Conservation (phyloP, 2,797 vertebrate genomes). For the Enteromius fasciolatus region DNA sequence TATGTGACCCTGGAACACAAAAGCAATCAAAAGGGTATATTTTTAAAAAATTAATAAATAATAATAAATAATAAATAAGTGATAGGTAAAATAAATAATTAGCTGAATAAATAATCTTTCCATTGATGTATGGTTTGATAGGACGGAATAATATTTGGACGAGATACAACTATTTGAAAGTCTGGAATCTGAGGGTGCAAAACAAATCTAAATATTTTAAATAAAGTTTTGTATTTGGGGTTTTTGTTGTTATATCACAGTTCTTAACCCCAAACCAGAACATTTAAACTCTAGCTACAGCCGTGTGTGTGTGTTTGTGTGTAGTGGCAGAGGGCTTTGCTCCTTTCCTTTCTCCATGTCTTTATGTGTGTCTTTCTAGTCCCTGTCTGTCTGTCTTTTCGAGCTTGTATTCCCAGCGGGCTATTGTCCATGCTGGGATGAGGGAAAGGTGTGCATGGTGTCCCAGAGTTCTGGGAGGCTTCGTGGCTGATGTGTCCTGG, state of each 20-base stretch:
- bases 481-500: slow-evolving; percentile 79
- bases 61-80: no score
- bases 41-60: no score
- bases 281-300: no score
- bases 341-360: slow-evolving; percentile 48
- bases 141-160: no score
- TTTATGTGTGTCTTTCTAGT: slow-evolving; percentile 28
- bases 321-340: slow-evolving; percentile 54
- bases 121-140: no score
- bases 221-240: not conserved
- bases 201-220: no score
- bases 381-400: slow-evolving; percentile 48
- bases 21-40: no score
- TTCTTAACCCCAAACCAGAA: no score
- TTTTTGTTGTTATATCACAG: not conserved
- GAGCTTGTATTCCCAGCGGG: slow-evolving; percentile 33
- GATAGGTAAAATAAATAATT: no score
- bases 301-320: not conserved
- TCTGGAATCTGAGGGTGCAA: no score
- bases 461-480: slow-evolving; percentile 67
- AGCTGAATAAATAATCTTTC: no score
- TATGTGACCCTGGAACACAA: not conserved
- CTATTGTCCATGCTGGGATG: slow-evolving; percentile 35
- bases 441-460: slow-evolving; percentile 50
- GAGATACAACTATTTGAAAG: no score